Percentiles rank a stretch among this genome's conserved stretches.
phyloP scores from a whole-genome alignment of 2,888 invertebrate genomes.

The Dastarcus helophoroides region DNA sequence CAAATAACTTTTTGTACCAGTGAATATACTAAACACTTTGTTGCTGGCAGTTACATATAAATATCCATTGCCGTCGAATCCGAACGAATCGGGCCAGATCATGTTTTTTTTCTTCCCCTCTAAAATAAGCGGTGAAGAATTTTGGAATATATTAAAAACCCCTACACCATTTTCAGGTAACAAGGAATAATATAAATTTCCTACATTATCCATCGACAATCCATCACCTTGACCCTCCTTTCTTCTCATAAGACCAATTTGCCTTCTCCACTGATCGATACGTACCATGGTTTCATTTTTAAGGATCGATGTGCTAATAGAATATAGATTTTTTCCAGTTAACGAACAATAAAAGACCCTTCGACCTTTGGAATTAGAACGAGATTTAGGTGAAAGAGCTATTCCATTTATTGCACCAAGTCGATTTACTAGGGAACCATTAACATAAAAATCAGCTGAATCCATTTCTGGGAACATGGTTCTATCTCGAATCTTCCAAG shows the following conservation, averaged over 20 bases:
- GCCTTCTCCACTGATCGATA: conserved; percentile 23
- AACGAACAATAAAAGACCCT: conserved; percentile 26
- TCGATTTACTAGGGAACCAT: conserved; percentile 43
- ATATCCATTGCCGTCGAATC: conserved; percentile 40
- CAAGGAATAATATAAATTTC: conserved; percentile 55
- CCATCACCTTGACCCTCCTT: conserved; percentile 57
- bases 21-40: conserved; percentile 18
- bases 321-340: conserved; percentile 39
- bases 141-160: conserved; percentile 53
- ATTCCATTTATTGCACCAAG: conserved; percentile 57
- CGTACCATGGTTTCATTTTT: conserved; percentile 41
- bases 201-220: conserved; percentile 54
- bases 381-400: conserved; percentile 48
- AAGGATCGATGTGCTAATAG: conserved; percentile 48
- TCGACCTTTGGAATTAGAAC: conserved; percentile 15
- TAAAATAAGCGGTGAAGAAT: conserved; percentile 35
- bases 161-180: conserved; percentile 56
- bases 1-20: conserved; percentile 22
- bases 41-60: conserved; percentile 10
- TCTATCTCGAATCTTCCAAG: conserved; percentile 58
- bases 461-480: conserved; percentile 52
- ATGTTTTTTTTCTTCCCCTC: conserved; percentile 51
- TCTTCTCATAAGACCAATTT: conserved; percentile 33
- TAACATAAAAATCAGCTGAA: conserved; percentile 48
- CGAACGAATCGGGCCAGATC: conserved; percentile 61